phyloP scores from a whole-genome alignment of 2,888 invertebrate genomes.

The Diogma glabrata region DNA sequence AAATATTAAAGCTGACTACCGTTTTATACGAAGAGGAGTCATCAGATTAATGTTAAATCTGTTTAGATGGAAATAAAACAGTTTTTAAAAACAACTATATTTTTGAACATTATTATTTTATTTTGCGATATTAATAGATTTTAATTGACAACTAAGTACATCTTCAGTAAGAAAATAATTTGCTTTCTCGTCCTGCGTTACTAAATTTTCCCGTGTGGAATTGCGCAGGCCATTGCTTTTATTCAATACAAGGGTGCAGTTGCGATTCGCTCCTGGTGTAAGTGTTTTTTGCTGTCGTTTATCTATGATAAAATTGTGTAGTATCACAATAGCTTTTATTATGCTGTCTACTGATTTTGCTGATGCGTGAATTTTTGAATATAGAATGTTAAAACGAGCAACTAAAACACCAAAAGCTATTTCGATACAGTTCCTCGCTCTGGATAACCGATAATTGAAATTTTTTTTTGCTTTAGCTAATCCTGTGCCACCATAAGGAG shows the following conservation, averaged over 20 bases:
- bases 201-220: neutral
- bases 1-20: neutral
- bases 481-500: neutral
- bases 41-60: neutral
- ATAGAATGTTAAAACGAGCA: neutral
- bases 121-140: too few relatives aligned
- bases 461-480: neutral
- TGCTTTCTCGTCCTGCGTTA: too few relatives aligned
- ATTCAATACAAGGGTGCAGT: neutral
- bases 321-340: neutral
- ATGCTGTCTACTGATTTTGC: neutral
- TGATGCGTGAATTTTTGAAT: neutral
- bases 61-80: too few relatives aligned
- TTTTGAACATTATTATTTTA: too few relatives aligned
- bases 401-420: neutral
- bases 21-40: neutral
- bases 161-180: too few relatives aligned
- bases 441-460: neutral
- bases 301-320: neutral
- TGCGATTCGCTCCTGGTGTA: neutral
- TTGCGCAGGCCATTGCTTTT: neutral
- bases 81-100: too few relatives aligned
- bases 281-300: neutral
- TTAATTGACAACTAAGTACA: too few relatives aligned
- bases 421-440: neutral